Conservation (phyloP, 2,797 vertebrate genomes). For the Gobionotothen gibberifrons region DNA sequence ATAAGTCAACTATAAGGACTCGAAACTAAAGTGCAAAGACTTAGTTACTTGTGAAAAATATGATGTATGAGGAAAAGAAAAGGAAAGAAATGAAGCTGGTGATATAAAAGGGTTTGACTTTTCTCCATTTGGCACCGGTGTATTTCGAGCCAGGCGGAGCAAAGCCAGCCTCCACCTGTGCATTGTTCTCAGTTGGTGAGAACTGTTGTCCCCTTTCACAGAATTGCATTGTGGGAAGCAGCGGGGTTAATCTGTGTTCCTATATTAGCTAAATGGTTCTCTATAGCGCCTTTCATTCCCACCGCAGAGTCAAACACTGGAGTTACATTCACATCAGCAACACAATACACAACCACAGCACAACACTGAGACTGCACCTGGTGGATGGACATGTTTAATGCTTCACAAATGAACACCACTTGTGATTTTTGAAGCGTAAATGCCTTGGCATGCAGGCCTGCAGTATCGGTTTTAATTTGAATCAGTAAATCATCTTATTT, state of each 20-base stretch:
- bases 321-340: slow-evolving; percentile 63
- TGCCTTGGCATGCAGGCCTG: too few relatives aligned
- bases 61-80: not conserved
- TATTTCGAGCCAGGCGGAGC: slow-evolving; percentile 60
- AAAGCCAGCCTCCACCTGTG: slow-evolving; percentile 66
- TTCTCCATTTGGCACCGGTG: slow-evolving; percentile 38
- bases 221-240: slow-evolving; percentile 69
- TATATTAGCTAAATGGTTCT: slow-evolving; percentile 74
- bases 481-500: not conserved
- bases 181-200: slow-evolving; percentile 78
- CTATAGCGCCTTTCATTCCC: slow-evolving; percentile 64
- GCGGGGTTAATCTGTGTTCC: slow-evolving; percentile 67
- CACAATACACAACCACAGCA: slow-evolving; percentile 54
- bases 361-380: slow-evolving; percentile 51
- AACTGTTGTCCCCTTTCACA: slow-evolving; percentile 70
- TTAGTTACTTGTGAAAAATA: too few relatives aligned
- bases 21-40: too few relatives aligned
- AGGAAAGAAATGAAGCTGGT: not conserved
- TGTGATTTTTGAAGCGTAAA: too few relatives aligned
- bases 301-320: slow-evolving; percentile 50
- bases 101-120: slow-evolving; percentile 19
- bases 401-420: too few relatives aligned
- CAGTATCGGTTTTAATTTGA: too few relatives aligned
- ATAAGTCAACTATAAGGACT: too few relatives aligned
- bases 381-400: slow-evolving; percentile 12